These are phyloP conservation scores for Noctilio leporinus DNA, from an alignment of 2,113 vertebrate genomes.

Conservation along the genomic window DNA sequence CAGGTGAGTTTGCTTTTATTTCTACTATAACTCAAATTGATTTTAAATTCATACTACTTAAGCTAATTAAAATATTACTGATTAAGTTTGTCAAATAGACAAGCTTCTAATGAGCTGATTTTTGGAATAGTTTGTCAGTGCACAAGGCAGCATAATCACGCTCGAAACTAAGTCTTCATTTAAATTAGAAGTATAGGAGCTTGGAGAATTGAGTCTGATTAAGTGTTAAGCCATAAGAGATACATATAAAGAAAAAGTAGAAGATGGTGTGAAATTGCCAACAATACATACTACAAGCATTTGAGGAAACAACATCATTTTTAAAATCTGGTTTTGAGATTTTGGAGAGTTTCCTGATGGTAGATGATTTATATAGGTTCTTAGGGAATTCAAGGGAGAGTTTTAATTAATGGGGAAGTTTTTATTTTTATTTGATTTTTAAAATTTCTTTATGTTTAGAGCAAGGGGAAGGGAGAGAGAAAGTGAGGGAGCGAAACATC, in stretches of 20 bases:
- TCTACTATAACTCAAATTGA: slow-evolving; percentile 38
- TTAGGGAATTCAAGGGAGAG: background rate
- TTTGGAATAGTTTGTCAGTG: background rate
- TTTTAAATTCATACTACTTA: slow-evolving; percentile 51
- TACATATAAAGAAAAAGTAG: background rate
- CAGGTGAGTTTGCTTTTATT: slow-evolving; percentile 78
- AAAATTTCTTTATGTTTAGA: no score
- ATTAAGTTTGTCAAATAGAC: background rate
- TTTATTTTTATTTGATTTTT: no score
- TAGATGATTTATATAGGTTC: background rate
- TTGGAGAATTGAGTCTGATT: background rate
- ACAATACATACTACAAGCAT: background rate
- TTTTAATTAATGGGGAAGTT: background rate
- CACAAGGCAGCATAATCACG: background rate
- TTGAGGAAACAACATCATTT: background rate
- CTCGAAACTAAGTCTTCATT: background rate
- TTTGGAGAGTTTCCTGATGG: background rate
- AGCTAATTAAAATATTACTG: slow-evolving; percentile 37
- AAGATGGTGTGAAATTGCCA: background rate
- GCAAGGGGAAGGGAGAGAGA: no score
- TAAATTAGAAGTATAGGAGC: background rate
- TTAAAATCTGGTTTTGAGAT: background rate
- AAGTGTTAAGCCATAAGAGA: background rate
- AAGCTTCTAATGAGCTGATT: slow-evolving; percentile 31
- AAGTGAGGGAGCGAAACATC: no score